phyloP scores from a whole-genome alignment of 2,113 vertebrate species.

The rabbit (Oryctolagus cuniculus) region DNA sequence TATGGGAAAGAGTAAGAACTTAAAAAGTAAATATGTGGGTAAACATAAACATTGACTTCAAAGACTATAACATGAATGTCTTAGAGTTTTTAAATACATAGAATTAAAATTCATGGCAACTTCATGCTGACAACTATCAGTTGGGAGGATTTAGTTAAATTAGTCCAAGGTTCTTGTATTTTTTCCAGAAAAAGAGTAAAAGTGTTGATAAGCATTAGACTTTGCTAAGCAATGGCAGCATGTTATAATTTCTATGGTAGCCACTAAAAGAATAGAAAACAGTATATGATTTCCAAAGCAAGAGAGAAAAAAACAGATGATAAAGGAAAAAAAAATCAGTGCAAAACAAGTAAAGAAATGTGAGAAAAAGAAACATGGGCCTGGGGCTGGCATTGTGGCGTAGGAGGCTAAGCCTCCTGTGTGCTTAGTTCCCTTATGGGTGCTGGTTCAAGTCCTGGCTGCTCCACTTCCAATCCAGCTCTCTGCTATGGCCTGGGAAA shows the following conservation, averaged over 20 bases:
- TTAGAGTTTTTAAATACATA: not conserved
- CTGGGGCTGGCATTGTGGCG: not conserved
- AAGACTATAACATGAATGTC: not conserved
- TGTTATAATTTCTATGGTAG: not conserved
- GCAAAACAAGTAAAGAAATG: not conserved
- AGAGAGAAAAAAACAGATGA: not conserved
- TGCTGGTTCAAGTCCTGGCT: too few species aligned
- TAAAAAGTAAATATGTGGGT: not conserved
- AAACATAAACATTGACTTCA: not conserved
- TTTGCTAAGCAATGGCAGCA: not conserved
- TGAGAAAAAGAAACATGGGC: not conserved
- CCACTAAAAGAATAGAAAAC: constrained; percentile 14
- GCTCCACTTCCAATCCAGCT: too few species aligned
- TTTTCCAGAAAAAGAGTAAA: not conserved
- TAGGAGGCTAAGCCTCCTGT: too few species aligned
- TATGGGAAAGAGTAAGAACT: not conserved
- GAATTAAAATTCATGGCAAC: constrained; percentile 21
- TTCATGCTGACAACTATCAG: not conserved
- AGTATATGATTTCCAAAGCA: not conserved
- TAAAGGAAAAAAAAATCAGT: constrained; percentile 36
- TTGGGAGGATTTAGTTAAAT: not conserved
- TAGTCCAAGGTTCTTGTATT: not conserved
- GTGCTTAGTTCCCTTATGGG: too few species aligned
- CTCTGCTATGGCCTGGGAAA: too few species aligned
- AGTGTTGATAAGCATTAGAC: constrained; percentile 1